Conservation (phyloP, 2,888 invertebrate species). For the Norana najaformis region DNA sequence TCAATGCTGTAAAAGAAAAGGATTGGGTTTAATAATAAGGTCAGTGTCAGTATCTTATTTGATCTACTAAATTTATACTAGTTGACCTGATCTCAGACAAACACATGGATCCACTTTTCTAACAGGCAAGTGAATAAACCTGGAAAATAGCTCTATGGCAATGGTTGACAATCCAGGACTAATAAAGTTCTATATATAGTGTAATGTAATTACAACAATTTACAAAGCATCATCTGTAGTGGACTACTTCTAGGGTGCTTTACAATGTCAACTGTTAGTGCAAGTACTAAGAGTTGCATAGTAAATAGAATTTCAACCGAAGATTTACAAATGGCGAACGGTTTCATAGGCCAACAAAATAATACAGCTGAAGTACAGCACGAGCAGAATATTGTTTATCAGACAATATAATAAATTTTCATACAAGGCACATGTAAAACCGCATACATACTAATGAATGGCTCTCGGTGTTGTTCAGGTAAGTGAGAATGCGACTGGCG, state of each 20-base stretch:
- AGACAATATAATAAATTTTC: not conserved
- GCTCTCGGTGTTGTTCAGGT: not conserved
- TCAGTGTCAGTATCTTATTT: not conserved
- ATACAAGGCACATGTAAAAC: not conserved
- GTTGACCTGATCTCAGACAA: not conserved
- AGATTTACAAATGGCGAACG: not conserved
- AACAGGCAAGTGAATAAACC: not conserved
- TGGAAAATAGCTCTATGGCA: not conserved
- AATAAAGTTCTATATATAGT: not conserved
- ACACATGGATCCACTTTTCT: not conserved
- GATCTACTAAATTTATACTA: not conserved
- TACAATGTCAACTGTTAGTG: no score
- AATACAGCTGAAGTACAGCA: not conserved
- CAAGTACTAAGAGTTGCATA: no score
- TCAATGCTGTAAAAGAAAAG: not conserved
- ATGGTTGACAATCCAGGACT: not conserved
- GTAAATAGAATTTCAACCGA: no score
- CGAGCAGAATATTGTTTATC: not conserved
- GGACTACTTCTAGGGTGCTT: no score
- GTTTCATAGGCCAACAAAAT: not conserved
- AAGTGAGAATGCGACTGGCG: not conserved
- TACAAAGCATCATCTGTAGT: no score
- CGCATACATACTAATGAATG: conserved; percentile 1
- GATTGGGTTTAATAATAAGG: not conserved
- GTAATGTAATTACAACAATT: no score